Percentiles rank a stretch among this genome's conserved stretches.
Evolutionary conservation across 2,797 vertebrate species (phyloP).

Genomic region (Pelochelys cantorii): DNA sequence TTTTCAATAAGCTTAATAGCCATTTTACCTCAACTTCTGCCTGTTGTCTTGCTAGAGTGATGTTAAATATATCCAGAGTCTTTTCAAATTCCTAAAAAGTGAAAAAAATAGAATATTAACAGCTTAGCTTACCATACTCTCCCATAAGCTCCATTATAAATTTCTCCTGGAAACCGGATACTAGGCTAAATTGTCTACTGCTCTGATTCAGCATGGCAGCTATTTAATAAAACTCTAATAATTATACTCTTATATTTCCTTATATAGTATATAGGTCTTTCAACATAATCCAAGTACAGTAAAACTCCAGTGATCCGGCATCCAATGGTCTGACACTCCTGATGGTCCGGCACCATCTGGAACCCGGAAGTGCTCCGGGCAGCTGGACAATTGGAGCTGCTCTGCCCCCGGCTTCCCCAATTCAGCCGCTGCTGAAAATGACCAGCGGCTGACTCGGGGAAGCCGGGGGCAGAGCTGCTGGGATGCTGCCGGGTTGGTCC

Average conservation of each 20-base stretch:
- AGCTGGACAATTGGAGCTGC: too few relatives aligned
- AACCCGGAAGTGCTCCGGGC: too few relatives aligned
- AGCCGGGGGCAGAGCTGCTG: too few relatives aligned
- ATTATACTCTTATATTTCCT: background rate
- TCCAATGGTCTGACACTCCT: too few relatives aligned
- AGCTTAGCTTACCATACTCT: background rate
- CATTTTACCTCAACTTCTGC: constrained; percentile 95
- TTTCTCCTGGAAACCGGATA: background rate
- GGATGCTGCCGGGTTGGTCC: too few relatives aligned
- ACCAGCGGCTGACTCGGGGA: too few relatives aligned
- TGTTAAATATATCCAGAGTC: constrained; percentile 95
- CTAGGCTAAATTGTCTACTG: background rate
- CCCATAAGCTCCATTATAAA: background rate
- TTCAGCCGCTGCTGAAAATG: too few relatives aligned
- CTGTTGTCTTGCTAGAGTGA: constrained; percentile 95
- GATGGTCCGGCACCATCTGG: too few relatives aligned
- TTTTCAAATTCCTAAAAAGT: constrained; percentile 89
- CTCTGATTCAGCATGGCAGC: background rate
- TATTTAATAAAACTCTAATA: background rate
- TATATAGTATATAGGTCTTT: background rate
- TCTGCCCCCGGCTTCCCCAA: too few relatives aligned
- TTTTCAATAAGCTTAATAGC: constrained; percentile 28
- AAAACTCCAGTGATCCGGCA: too few relatives aligned
- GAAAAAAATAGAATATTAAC: background rate
- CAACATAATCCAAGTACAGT: background rate